These are phyloP conservation scores for Muscicapa comitata DNA, from an alignment of 2,797 vertebrate species.

Conservation along the genomic window DNA sequence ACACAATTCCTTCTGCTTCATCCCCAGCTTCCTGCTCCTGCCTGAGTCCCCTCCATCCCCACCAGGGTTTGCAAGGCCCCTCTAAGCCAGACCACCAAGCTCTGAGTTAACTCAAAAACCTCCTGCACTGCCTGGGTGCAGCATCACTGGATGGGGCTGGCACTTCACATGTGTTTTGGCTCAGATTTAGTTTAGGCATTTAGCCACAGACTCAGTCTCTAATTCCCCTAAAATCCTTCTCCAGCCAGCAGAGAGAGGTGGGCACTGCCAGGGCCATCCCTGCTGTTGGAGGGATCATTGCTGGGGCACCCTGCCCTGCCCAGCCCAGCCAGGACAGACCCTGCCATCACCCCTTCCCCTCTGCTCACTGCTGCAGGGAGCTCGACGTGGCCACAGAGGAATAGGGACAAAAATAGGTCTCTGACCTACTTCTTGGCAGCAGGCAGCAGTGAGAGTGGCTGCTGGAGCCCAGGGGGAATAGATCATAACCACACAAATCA, in stretches of 20 bases:
- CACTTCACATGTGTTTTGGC: fast-evolving
- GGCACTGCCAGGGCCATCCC: not conserved
- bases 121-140: not conserved
- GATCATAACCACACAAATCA: not conserved
- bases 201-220: not conserved
- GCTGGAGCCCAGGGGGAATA: not conserved
- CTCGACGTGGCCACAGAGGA: fast-evolving
- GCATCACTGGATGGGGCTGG: not conserved
- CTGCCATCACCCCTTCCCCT: fast-evolving
- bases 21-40: not conserved
- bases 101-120: not conserved
- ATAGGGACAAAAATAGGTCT: not conserved
- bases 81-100: not conserved
- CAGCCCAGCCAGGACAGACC: not conserved
- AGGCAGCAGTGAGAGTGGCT: not conserved
- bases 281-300: not conserved
- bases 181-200: not conserved
- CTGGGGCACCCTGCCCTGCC: not conserved
- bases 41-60: not conserved
- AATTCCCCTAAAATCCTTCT: not conserved
- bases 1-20: not conserved
- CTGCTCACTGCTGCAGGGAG: fast-evolving
- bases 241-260: not conserved
- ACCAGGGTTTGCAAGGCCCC: not conserved
- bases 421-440: conserved; percentile 10